A percentile compares a stretch with the other conserved stretches of the same genome.
phyloP scores from a whole-genome alignment of 2,113 vertebrate species.

The Sinocyclocheilus anophthalmus region DNA sequence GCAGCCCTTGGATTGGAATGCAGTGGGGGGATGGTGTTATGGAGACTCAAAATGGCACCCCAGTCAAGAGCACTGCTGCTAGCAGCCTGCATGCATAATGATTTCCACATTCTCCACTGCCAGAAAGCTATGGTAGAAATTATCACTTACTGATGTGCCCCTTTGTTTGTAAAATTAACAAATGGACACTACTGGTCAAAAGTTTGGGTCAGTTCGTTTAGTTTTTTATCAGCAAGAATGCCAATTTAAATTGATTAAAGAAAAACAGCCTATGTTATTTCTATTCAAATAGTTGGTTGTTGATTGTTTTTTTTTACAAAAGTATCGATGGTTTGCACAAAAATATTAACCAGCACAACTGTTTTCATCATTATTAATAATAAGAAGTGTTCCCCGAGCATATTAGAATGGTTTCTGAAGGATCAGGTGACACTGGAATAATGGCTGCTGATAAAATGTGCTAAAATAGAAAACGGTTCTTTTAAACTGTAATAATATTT shows the following conservation, averaged over 20 bases:
- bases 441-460: too few relatives aligned
- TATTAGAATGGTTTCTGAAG: neutral
- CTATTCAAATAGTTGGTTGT: neutral
- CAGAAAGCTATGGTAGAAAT: constrained; percentile 74
- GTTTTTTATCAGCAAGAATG: neutral
- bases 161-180: neutral
- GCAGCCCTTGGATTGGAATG: constrained; percentile 76
- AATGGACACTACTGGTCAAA: neutral
- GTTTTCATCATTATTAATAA: too few relatives aligned
- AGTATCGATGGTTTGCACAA: too few relatives aligned
- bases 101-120: constrained; percentile 88
- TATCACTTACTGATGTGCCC: neutral
- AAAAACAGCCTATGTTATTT: too few relatives aligned
- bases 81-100: constrained; percentile 91
- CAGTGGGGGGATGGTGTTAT: constrained; percentile 87
- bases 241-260: too few relatives aligned
- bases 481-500: too few relatives aligned
- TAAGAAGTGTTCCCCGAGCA: neutral
- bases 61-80: constrained; percentile 78
- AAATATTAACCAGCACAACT: too few relatives aligned
- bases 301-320: too few relatives aligned
- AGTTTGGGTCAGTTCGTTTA: neutral
- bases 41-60: constrained; percentile 98
- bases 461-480: too few relatives aligned
- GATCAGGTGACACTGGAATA: too few relatives aligned